Conservation (phyloP, 2,797 vertebrate genomes). For the Syncerus caffer region DNA sequence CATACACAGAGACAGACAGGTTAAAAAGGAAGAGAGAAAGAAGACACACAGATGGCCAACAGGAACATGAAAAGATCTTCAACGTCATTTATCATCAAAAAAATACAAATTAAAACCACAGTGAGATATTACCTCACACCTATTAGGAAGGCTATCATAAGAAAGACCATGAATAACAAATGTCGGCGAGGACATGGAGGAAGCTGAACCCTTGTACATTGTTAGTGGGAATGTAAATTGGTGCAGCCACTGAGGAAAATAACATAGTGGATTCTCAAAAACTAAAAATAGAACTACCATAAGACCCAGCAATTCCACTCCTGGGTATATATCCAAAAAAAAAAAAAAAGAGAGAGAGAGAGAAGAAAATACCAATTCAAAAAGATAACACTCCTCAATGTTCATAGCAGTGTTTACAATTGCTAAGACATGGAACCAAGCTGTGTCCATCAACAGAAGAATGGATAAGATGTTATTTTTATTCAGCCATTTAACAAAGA, state of each 20-base stretch:
- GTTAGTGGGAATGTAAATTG: neutral
- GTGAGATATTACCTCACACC: neutral
- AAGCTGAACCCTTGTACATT: neutral
- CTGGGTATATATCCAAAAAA: neutral
- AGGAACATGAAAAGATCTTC: neutral
- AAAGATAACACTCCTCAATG: neutral
- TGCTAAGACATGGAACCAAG: neutral
- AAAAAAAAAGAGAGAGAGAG: neutral
- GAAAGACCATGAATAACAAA: neutral
- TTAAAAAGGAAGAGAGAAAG: neutral
- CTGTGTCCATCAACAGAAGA: neutral
- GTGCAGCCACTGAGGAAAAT: neutral
- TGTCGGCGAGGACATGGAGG: neutral
- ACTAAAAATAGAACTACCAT: neutral
- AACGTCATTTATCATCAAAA: neutral
- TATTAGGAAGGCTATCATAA: neutral
- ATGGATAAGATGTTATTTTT: neutral
- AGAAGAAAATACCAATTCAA: neutral
- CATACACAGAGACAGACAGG: neutral
- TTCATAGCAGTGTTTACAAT: neutral
- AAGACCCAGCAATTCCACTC: neutral
- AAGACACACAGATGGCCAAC: neutral
- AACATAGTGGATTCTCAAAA: neutral
- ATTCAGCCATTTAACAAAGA: neutral
- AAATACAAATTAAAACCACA: neutral